These are phyloP conservation scores for Ceyx cyanopectus DNA, from an alignment of 2,113 vertebrate genomes.

Conservation along the genomic window DNA sequence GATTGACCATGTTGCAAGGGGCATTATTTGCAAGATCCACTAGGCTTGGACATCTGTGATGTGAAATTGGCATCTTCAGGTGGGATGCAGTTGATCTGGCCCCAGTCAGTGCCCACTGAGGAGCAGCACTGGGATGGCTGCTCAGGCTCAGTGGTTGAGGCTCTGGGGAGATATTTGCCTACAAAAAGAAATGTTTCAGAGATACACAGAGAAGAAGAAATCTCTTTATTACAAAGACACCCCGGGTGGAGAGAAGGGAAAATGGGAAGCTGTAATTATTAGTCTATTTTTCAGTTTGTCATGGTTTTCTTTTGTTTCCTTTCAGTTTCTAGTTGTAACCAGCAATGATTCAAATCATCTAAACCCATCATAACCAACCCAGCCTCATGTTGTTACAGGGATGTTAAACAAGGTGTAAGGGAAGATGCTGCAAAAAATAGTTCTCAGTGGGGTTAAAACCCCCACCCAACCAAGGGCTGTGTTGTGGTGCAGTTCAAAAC, in stretches of 20 bases:
- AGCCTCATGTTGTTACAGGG: background rate
- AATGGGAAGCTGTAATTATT: background rate
- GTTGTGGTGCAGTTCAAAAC: background rate
- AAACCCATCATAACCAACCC: background rate
- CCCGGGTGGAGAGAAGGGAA: background rate
- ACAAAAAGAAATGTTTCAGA: background rate
- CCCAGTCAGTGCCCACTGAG: background rate
- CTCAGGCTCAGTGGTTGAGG: background rate
- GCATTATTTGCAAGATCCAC: background rate
- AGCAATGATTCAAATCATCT: background rate
- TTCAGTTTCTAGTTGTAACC: background rate
- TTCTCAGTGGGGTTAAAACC: background rate
- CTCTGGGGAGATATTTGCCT: background rate
- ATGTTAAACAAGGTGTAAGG: background rate
- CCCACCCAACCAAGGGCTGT: background rate
- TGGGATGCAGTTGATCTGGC: background rate
- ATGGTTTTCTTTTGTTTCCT: background rate
- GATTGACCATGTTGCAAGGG: background rate
- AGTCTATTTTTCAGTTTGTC: background rate
- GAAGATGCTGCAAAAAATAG: background rate
- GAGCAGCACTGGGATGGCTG: background rate
- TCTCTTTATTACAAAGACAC: background rate
- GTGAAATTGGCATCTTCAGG: background rate
- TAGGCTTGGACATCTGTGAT: background rate
- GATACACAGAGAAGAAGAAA: background rate